Conservation (phyloP, 2,113 vertebrate genomes). For the Benitochromis conjunctus region DNA sequence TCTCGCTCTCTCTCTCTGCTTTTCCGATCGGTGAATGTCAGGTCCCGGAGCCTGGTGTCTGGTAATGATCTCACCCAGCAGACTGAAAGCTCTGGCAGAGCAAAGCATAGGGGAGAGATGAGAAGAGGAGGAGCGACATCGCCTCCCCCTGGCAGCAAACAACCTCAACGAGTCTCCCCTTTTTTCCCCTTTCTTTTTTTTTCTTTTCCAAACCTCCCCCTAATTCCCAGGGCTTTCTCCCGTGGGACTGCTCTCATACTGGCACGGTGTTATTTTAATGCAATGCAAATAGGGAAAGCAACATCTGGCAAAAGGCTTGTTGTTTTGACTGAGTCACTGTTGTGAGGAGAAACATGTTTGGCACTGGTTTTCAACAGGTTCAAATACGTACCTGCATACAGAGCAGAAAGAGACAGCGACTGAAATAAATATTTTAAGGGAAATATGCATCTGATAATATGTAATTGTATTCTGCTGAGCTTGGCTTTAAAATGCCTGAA, state of each 20-base stretch:
- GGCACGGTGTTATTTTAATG: slow-evolving; percentile 7
- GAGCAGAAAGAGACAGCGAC: background rate
- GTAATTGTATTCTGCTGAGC: background rate
- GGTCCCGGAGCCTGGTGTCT: slow-evolving; percentile 73
- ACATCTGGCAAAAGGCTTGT: slow-evolving; percentile 16
- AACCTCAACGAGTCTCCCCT: slow-evolving; percentile 1
- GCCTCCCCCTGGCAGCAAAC: slow-evolving; percentile 63
- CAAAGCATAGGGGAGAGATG: slow-evolving; percentile 29
- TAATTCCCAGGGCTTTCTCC: slow-evolving; percentile 12
- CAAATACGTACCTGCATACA: background rate
- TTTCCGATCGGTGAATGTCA: slow-evolving; percentile 69
- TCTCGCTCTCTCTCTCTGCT: slow-evolving; percentile 8
- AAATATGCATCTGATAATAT: background rate
- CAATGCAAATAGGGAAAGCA: background rate
- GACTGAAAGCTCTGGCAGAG: slow-evolving; percentile 53
- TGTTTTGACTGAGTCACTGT: slow-evolving; percentile 19
- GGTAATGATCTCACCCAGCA: slow-evolving; percentile 76
- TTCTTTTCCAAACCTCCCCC: background rate
- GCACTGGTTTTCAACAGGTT: background rate
- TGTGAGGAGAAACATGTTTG: background rate
- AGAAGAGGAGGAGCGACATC: slow-evolving; percentile 66
- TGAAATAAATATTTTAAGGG: background rate
- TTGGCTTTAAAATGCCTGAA: background rate
- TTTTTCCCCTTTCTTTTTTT: background rate
- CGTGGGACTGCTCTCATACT: slow-evolving; percentile 1